Conservation (phyloP, 1,140 invertebrate genomes). For the Babylonia areolata region DNA sequence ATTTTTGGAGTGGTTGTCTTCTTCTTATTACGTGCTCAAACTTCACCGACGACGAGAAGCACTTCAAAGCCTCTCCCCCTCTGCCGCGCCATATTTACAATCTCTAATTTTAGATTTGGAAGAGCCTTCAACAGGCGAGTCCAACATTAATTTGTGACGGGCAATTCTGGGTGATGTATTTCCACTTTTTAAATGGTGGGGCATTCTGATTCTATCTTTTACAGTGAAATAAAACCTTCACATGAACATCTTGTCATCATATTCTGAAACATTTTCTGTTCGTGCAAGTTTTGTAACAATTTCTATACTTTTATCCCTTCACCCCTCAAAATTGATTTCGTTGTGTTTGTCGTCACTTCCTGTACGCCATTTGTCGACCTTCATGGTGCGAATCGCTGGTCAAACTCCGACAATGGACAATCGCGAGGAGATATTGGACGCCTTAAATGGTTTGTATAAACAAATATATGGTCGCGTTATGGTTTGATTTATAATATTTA, state of each 20-base stretch:
- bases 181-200: no score
- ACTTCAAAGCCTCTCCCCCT: neutral
- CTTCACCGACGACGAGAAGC: neutral
- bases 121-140: conserved; percentile 18
- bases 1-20: neutral
- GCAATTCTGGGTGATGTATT: no score
- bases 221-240: no score
- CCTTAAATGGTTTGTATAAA: conserved; percentile 62
- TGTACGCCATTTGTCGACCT: conserved; percentile 61
- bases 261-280: no score
- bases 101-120: conserved; percentile 29
- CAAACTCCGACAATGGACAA: conserved; percentile 67
- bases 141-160: neutral
- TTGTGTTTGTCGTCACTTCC: conserved; percentile 54
- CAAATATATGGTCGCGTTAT: no score
- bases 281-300: no score
- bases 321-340: neutral
- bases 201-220: no score
- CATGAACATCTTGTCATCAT: no score
- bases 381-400: conserved; percentile 46
- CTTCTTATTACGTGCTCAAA: neutral
- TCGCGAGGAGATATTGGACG: conserved; percentile 69
- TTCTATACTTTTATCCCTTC: neutral
- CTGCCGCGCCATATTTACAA: conserved; percentile 34
- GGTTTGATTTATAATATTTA: no score